Evolutionary conservation across 1,140 invertebrate genomes (phyloP).

Genomic region (Macrobrachium rosenbergii): DNA sequence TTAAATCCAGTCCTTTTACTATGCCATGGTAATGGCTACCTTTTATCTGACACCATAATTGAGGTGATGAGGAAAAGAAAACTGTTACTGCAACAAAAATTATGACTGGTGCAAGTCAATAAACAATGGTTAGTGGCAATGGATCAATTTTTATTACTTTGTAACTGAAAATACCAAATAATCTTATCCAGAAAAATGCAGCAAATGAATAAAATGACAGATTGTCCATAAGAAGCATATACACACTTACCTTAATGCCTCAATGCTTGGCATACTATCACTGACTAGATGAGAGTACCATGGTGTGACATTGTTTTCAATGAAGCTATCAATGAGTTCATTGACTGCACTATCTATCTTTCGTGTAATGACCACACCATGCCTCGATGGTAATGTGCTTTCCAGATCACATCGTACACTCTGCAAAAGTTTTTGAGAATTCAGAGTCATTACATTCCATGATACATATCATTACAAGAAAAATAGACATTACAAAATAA

Average conservation of each 20-base stretch:
- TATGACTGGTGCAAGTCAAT: too few relatives aligned
- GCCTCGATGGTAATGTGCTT: constrained; percentile 39
- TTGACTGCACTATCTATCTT: constrained; percentile 55
- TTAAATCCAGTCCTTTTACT: too few relatives aligned
- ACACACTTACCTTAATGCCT: constrained; percentile 39
- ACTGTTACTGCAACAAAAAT: too few relatives aligned
- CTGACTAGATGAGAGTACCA: constrained; percentile 45
- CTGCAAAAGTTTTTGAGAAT: neutral
- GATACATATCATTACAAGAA: neutral
- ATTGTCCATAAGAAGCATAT: neutral
- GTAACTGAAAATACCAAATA: too few relatives aligned
- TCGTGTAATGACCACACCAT: constrained; percentile 48
- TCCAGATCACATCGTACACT: constrained; percentile 44
- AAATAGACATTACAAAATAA: neutral
- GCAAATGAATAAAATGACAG: too few relatives aligned
- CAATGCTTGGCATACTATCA: constrained; percentile 42
- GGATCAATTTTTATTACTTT: too few relatives aligned
- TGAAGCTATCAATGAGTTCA: constrained; percentile 52
- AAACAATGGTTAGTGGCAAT: too few relatives aligned
- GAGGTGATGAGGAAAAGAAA: too few relatives aligned
- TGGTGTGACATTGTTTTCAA: constrained; percentile 48
- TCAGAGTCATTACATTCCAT: neutral
- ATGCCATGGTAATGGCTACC: too few relatives aligned
- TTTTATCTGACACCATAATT: too few relatives aligned
- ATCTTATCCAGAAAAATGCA: too few relatives aligned